Evolutionary conservation across 2,888 invertebrate species (phyloP).

Genomic region (Oscheius sp.): DNA sequence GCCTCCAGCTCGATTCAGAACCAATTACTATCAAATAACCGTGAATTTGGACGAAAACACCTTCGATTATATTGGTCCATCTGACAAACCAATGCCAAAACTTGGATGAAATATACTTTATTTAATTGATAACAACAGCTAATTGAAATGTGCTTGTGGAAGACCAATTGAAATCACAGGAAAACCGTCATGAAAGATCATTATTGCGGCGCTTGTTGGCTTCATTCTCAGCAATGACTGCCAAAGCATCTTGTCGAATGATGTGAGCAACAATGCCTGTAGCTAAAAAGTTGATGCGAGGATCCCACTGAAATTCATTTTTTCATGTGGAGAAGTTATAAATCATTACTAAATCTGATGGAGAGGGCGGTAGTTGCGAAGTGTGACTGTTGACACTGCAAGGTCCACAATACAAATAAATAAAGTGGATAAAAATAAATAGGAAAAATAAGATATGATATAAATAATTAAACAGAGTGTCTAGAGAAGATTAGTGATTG

Average conservation of each 20-base stretch:
- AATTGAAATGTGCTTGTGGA: not conserved
- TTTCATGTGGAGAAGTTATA: not conserved
- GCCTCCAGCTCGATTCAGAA: not conserved
- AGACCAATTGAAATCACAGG: no score
- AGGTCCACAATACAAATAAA: conserved; percentile 12
- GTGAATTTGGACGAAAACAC: not conserved
- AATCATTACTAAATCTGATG: not conserved
- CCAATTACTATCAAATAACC: conserved; percentile 1
- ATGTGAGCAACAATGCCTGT: conserved; percentile 7
- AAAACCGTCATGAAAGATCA: not conserved
- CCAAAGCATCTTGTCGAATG: conserved; percentile 15
- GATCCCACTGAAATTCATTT: conserved; percentile 14
- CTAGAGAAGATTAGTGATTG: no score
- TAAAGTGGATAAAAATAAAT: not conserved
- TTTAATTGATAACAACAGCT: not conserved
- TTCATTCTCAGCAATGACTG: not conserved
- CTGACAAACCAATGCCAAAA: not conserved
- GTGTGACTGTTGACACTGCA: conserved; percentile 25
- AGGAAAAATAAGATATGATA: not conserved
- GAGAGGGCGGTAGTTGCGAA: not conserved
- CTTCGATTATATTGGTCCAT: not conserved
- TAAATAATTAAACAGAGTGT: no score
- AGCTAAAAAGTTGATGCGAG: conserved; percentile 1
- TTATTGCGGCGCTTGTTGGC: no score
- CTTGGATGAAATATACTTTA: conserved; percentile 1